These are phyloP conservation scores for Hyposmocoma kahamanoa DNA, from an alignment of 1,140 invertebrate genomes.

Conservation along the genomic window DNA sequence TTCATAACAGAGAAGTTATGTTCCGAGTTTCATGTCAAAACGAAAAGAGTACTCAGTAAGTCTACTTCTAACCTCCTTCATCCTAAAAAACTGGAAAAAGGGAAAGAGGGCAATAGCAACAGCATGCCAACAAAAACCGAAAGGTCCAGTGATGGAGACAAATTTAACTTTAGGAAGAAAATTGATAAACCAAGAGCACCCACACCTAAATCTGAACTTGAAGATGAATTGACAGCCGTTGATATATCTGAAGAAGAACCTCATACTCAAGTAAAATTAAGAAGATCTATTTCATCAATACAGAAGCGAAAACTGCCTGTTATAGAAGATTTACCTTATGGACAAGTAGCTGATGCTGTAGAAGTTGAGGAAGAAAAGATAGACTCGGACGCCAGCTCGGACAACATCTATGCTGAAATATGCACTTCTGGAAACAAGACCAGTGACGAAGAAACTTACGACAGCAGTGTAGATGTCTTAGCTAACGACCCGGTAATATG, in stretches of 20 bases:
- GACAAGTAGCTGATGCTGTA: slow-evolving; percentile 70
- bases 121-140: slow-evolving; percentile 68
- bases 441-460: slow-evolving; percentile 55
- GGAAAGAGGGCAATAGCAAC: slow-evolving; percentile 63
- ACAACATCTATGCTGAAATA: slow-evolving; percentile 77
- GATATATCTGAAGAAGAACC: slow-evolving; percentile 62
- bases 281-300: slow-evolving; percentile 69
- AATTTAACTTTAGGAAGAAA: slow-evolving; percentile 64
- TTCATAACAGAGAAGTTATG: slow-evolving; percentile 77
- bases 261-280: slow-evolving; percentile 52
- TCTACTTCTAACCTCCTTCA: slow-evolving; percentile 76
- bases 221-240: slow-evolving; percentile 42
- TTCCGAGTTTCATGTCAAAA: slow-evolving; percentile 77
- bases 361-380: slow-evolving; percentile 53
- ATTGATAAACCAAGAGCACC: slow-evolving; percentile 62
- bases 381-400: slow-evolving; percentile 69
- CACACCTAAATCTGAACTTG: slow-evolving; percentile 57
- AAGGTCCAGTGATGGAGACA: slow-evolving; percentile 43
- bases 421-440: slow-evolving; percentile 62
- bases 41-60: slow-evolving; percentile 75
- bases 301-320: slow-evolving; percentile 70
- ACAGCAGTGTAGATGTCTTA: slow-evolving; percentile 52
- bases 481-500: slow-evolving; percentile 65
- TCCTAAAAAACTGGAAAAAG: slow-evolving; percentile 61
- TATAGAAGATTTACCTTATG: slow-evolving; percentile 71